phyloP scores from a whole-genome alignment of 1,140 invertebrate species.

The Teleogryllus occipitalis region DNA sequence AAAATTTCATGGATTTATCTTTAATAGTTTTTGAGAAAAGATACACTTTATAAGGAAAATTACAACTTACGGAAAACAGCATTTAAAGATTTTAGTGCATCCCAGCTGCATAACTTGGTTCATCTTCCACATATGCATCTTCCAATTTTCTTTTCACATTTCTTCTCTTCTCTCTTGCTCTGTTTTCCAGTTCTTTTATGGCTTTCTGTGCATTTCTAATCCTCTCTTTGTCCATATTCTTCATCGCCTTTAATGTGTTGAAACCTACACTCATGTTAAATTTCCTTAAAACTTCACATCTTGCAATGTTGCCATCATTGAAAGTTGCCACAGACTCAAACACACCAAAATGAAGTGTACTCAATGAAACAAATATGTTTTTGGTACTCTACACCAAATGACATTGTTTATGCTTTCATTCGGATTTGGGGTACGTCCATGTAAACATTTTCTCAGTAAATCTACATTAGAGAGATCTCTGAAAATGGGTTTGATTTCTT shows the following conservation, averaged over 20 bases:
- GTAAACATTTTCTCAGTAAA: constrained; percentile 26
- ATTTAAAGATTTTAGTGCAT: constrained; percentile 3
- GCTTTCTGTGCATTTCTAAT: constrained; percentile 18
- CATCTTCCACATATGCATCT: constrained; percentile 15
- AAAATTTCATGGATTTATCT: neutral
- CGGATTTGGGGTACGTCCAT: constrained; percentile 24
- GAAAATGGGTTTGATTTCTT: too few species aligned
- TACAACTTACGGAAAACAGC: constrained; percentile 16
- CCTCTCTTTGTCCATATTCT: constrained; percentile 20
- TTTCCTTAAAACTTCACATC: constrained; percentile 21
- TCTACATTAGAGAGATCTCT: constrained; percentile 21
- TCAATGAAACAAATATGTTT: constrained; percentile 21
- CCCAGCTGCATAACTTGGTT: neutral
- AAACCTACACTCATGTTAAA: constrained; percentile 16
- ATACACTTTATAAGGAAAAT: constrained; percentile 13
- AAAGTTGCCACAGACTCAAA: constrained; percentile 20
- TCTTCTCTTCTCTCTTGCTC: constrained; percentile 20
- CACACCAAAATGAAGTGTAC: constrained; percentile 19
- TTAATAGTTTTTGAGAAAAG: constrained; percentile 16
- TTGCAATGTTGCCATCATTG: constrained; percentile 5
- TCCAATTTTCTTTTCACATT: constrained; percentile 19
- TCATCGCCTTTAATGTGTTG: constrained; percentile 8
- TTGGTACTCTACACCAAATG: constrained; percentile 23
- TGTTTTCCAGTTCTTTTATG: constrained; percentile 13
- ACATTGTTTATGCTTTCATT: constrained; percentile 25